Evolutionary conservation across 2,888 invertebrate species (phyloP), one percentile per base, ranked within the genome.

Genomic region (Biston betularia): DNA sequence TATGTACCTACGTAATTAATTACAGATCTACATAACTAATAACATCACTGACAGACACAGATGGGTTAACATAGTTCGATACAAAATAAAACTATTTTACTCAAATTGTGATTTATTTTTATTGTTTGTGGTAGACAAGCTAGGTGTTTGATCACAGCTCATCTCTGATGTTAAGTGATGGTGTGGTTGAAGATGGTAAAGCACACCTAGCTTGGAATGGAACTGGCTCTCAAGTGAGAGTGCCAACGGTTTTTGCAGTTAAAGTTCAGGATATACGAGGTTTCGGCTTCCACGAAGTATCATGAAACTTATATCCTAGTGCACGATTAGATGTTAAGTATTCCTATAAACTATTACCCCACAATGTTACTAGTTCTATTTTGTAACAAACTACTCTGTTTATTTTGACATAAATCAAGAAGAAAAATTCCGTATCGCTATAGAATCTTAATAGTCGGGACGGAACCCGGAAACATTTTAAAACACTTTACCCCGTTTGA

Each of bases 401-500:
- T 42, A 42, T n/a, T 44, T 12, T 33, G 24, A 24, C 24, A 44
- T 54, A 53, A 61, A 59, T 59, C 9, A 59, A 59, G 49, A 9
- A 34, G 46, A 59, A 42, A 9, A 59, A 49, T 59, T 24, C 49
- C 15, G 42, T 63, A 63, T 63, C 62, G 42, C 42, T 63, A 49
- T 35, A 40, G 42, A 49, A 55, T 63, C 62, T 63, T 56, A 56
- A 63, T 56, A 44, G 11, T 34, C n/a, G 15, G 40, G 33, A 33
- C 42, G 48, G 42, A 54, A 35, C n/a, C 24, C 38, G 42, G 15
- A 55, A 55, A 63, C 53, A 59, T 59, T 65, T 48, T 59, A 54
- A 57, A 53, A 55, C 50, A 56, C 44, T 50, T 57, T 44, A 59
- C 56, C 46, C 33, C 57, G 55, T 52, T 57, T 52, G 52, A 70